phyloP scores from a whole-genome alignment of 2,888 invertebrate species.

The Cynaeus angustus region DNA sequence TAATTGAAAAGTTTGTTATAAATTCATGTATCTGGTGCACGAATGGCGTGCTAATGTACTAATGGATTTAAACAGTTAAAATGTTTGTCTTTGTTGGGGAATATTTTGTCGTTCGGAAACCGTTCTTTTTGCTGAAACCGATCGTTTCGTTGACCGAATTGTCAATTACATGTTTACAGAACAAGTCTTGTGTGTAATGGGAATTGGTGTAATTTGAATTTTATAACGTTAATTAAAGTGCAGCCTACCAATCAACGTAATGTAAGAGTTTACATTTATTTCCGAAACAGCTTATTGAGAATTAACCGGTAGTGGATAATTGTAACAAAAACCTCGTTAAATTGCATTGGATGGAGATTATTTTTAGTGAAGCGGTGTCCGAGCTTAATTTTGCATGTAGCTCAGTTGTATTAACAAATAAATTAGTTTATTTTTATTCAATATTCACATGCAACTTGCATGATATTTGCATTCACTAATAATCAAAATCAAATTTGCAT shows the following conservation, averaged over 20 bases:
- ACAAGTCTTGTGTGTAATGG: slow-evolving; percentile 50
- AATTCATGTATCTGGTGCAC: slow-evolving; percentile 55
- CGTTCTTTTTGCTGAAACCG: slow-evolving; percentile 12
- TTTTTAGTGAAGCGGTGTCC: background rate
- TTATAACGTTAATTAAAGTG: slow-evolving; percentile 49
- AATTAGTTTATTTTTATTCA: slow-evolving; percentile 4
- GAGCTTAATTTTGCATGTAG: slow-evolving; percentile 3
- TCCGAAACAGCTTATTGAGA: slow-evolving; percentile 26
- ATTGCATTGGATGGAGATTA: slow-evolving; percentile 6
- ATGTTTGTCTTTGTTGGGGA: slow-evolving; percentile 46
- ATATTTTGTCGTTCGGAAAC: slow-evolving; percentile 22
- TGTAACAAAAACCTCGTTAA: slow-evolving; percentile 14
- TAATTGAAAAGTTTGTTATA: slow-evolving; percentile 60
- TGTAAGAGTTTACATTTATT: slow-evolving; percentile 44
- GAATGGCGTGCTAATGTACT: slow-evolving; percentile 48
- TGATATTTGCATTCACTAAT: background rate
- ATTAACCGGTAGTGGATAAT: slow-evolving; percentile 22
- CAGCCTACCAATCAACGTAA: slow-evolving; percentile 42
- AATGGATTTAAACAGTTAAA: slow-evolving; percentile 50
- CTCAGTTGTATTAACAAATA: background rate
- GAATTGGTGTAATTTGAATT: slow-evolving; percentile 49
- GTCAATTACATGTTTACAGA: slow-evolving; percentile 49
- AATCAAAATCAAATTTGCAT: background rate
- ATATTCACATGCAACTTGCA: slow-evolving; percentile 1
- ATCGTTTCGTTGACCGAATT: slow-evolving; percentile 41